Evolutionary conservation across 2,797 vertebrate species (phyloP), one percentile per base, ranked within the genome.

Genomic region (Halcyon leucocephala): DNA sequence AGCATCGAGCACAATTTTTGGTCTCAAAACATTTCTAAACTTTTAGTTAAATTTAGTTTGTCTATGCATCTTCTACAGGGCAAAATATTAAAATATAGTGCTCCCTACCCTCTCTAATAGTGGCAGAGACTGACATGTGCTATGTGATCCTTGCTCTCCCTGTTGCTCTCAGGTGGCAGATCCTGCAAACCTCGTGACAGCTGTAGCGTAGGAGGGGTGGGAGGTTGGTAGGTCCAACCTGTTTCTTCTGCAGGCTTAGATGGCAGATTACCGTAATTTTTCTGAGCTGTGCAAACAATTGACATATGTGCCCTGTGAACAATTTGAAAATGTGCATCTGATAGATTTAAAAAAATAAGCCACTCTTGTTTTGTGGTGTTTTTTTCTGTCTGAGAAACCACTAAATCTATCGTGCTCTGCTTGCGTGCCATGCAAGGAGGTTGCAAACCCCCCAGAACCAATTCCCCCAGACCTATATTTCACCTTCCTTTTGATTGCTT

Each of bases 401-500:
- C 51, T 81, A 37, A 83, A 86, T 86, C 49, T 93, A 2, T 61
- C 0, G 0, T 14, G 44, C 28, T 80, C 14, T 37, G 41, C 64
- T 57, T 21, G 4, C 0, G 5, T 51, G n/a, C 58, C 16, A 1
- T 1, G 25, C 16, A 19, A 66, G 64, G 74, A 82, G 33, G 19
- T 16, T 70, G 44, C 37, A 78, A 24, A 6, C 12, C 14, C 33
- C 62, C 8, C 19, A 22, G 16, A 79, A 67, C 14, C 8, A 22
- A 82, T 80, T 87, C 55, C 25, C 29, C 3, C 25, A 91, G 80
- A 25, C 52, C 37, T 60, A 70, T 96, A 93, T 96, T 73, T 98
- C 97, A 95, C 90, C 79, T 89, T 95, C 58, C 62, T 77, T 97
- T 97, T 96, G 96, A 98, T 95, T 95, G 80, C 62, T 64, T 91